These are phyloP conservation scores for Poeciliopsis retropinna DNA, from an alignment of 2,113 vertebrate genomes.

Conservation along the genomic window DNA sequence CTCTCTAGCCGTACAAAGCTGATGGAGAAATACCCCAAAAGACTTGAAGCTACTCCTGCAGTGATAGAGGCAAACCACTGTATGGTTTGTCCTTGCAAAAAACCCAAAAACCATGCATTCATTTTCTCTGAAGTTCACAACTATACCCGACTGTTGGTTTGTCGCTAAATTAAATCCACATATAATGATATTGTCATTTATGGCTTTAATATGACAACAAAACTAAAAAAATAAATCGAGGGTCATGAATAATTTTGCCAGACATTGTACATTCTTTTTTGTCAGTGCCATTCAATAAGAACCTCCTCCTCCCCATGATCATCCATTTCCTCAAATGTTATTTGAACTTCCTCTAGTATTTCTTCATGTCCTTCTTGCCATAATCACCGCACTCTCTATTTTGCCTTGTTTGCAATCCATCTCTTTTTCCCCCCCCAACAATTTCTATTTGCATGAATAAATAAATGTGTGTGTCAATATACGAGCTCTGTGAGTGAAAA, in stretches of 20 bases:
- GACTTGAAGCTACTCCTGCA: no score
- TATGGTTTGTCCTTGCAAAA: no score
- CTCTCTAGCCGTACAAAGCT: no score
- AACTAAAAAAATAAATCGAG: neutral
- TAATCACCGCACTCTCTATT: conserved; percentile 36
- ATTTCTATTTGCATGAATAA: conserved; percentile 57
- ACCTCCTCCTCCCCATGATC: conserved; percentile 13
- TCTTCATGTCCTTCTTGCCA: conserved; percentile 22
- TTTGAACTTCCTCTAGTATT: conserved; percentile 23
- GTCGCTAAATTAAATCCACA: no score
- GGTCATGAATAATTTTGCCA: neutral
- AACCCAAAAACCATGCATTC: no score
- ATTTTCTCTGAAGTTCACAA: no score
- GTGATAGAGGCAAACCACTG: no score
- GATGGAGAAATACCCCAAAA: no score
- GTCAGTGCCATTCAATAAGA: conserved; percentile 14
- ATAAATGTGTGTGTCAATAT: conserved; percentile 58
- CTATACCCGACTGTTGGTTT: no score
- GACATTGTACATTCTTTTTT: neutral
- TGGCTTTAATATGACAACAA: neutral
- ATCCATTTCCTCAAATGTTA: conserved; percentile 26
- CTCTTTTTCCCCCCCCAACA: neutral
- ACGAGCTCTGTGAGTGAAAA: conserved; percentile 31
- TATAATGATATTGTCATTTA: no score
- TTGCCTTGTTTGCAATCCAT: conserved; percentile 22